Conservation (phyloP, 2,888 invertebrate genomes). For the Oscheius onirici region DNA sequence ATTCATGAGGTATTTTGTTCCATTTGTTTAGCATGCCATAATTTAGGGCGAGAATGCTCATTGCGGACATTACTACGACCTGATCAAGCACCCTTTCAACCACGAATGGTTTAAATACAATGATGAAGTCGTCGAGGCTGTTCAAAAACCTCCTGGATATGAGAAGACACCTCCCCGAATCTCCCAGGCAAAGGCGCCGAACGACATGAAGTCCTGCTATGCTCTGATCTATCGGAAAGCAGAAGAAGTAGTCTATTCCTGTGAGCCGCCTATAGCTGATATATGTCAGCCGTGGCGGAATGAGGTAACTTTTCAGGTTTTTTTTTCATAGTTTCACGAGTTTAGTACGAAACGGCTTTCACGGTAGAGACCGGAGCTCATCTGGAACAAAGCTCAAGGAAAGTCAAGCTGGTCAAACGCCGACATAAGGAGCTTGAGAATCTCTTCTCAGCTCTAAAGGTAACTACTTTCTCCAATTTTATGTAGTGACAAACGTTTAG, state of each 20-base stretch:
- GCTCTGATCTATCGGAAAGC: slow-evolving; percentile 42
- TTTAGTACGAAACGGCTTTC: slow-evolving; percentile 42
- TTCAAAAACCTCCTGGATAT: slow-evolving; percentile 48
- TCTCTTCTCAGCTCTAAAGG: slow-evolving; percentile 46
- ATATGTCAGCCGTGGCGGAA: slow-evolving; percentile 25
- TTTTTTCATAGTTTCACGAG: neutral
- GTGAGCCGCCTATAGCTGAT: slow-evolving; percentile 38
- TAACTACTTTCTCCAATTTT: slow-evolving; percentile 2
- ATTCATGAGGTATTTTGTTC: slow-evolving; percentile 78
- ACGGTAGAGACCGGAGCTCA: slow-evolving; percentile 44
- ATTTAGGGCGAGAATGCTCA: slow-evolving; percentile 77
- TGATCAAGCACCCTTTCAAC: slow-evolving; percentile 75
- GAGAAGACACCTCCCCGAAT: slow-evolving; percentile 27
- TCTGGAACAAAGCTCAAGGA: slow-evolving; percentile 40
- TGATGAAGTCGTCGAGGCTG: slow-evolving; percentile 73
- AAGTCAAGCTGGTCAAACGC: slow-evolving; percentile 44
- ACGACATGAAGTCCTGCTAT: slow-evolving; percentile 34
- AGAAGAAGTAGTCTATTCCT: neutral
- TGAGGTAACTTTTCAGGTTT: slow-evolving; percentile 7
- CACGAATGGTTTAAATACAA: slow-evolving; percentile 79
- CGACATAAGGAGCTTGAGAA: slow-evolving; percentile 45
- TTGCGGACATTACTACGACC: slow-evolving; percentile 79
- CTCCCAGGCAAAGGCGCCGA: slow-evolving; percentile 7
- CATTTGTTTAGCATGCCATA: too few species aligned
- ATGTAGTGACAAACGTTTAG: slow-evolving; percentile 6